Evolutionary conservation across 2,797 vertebrate species (phyloP), one percentile per base, ranked within the genome.

Genomic region (Oceanodroma leucorhoa): DNA sequence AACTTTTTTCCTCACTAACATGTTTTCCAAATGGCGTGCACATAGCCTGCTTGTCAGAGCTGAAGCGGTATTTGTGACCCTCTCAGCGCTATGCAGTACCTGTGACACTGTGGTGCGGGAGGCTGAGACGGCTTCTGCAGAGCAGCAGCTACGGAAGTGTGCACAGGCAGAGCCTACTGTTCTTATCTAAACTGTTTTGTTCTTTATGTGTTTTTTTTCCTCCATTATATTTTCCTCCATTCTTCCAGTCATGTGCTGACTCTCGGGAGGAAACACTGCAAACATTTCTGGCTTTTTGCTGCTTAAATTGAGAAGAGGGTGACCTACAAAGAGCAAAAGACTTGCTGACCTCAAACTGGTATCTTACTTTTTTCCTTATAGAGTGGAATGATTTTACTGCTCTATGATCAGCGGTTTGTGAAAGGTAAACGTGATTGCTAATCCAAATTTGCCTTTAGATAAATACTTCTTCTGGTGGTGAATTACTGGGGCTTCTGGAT

Each of bases 301-400:
- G 36, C 73, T 88, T 82, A 82, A 79, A 76, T 60, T 93, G 85
- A 76, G 72, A 72, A 81, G 34, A 38, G 34, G 20, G 38, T 76
- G 76, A 77, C 73, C 70, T 90, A 82, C 64, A 51, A 80, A 95
- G 48, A 19, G 30, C 76, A 46, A 24, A 78, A 93, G 86, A 82
- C 61, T 87, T 87, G 29, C 45, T 90, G 69, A 90, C 43, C 48
- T 90, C 61, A 50, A 46, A 86, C 53, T 65, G 4, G 2, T 75
- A 24, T 73, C 48, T 84, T 82, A 85, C 20, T 83, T 91, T 62
- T 73, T 91, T 46, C 12, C 2, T 36, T 45, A 26, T 3, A 50
- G 30, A 65, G 32, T 36, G 7, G 38, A 71, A 21, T 54, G 1
- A 55, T 88, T 91, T 91, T 88, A 32, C 17, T 43, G 8, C 38